These are phyloP conservation scores for Grapholita molesta DNA, from an alignment of 1,140 invertebrate species.

Conservation along the genomic window DNA sequence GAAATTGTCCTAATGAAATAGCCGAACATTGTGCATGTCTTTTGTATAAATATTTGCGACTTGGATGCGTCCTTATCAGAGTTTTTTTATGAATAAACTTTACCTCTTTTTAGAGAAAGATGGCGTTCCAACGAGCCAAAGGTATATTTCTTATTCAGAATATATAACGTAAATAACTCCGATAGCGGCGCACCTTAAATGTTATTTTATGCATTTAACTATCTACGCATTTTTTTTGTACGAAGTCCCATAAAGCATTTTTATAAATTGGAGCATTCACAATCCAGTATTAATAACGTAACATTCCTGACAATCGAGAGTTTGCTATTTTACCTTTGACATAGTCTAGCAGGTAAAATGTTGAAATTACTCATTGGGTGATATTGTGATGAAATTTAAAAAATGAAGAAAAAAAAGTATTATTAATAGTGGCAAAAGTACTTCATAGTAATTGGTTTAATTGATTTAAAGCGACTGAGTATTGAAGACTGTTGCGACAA, in stretches of 20 bases:
- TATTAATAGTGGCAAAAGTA: slow-evolving; percentile 58
- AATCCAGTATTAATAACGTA: slow-evolving; percentile 64
- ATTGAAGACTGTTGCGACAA: slow-evolving; percentile 41
- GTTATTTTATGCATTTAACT: slow-evolving; percentile 34
- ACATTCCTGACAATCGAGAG: slow-evolving; percentile 70
- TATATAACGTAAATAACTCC: neutral
- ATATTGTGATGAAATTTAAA: slow-evolving; percentile 57
- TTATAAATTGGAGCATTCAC: slow-evolving; percentile 31
- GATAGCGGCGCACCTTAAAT: neutral
- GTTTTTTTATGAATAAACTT: neutral
- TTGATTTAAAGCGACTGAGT: slow-evolving; percentile 61
- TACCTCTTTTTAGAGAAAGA: neutral
- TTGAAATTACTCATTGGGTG: slow-evolving; percentile 68
- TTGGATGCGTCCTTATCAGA: neutral
- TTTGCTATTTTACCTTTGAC: slow-evolving; percentile 51
- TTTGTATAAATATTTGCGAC: neutral
- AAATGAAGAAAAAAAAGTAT: slow-evolving; percentile 49
- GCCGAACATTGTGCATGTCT: neutral
- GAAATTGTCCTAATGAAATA: slow-evolving; percentile 7
- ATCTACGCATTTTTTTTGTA: slow-evolving; percentile 26
- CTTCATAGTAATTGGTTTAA: slow-evolving; percentile 33
- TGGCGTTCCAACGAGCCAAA: neutral
- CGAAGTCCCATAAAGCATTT: neutral
- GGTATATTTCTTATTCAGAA: neutral
- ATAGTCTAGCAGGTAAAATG: slow-evolving; percentile 47